A percentile compares a stretch with the other conserved stretches of the same genome.
These are phyloP conservation scores for Porites lobata DNA, from an alignment of 92 coral and sea anemone genomes.

Conservation along the genomic window DNA sequence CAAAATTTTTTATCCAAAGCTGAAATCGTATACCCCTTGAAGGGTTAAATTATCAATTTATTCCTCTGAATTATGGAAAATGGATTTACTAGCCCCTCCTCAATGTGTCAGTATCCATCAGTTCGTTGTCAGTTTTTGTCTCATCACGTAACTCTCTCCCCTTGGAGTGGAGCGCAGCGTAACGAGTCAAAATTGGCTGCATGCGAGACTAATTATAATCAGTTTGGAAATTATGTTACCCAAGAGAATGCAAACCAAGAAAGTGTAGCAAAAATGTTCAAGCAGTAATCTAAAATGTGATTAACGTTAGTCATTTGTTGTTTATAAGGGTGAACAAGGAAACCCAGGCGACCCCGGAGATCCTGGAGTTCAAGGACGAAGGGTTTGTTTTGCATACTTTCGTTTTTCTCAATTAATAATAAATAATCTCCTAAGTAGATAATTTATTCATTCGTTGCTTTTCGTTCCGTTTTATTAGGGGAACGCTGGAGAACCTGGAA, in stretches of 20 bases:
- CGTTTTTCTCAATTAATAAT: not conserved
- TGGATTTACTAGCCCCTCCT: no score
- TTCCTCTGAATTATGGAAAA: no score
- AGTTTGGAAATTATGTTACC: no score
- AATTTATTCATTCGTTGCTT: not conserved
- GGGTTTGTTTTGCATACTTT: slow-evolving; percentile 17
- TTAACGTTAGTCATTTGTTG: not conserved
- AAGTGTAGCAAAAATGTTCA: not conserved
- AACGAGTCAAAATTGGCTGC: no score
- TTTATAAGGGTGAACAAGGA: slow-evolving; percentile 35
- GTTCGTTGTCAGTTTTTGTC: no score
- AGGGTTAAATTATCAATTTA: no score
- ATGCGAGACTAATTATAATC: no score
- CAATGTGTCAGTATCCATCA: no score
- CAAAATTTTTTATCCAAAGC: no score
- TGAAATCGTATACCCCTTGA: no score
- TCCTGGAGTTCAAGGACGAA: slow-evolving; percentile 14
- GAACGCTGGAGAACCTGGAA: slow-evolving; percentile 15
- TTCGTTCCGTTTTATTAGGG: slow-evolving; percentile 6
- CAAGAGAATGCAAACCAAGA: not conserved
- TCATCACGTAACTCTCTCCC: no score
- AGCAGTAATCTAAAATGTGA: not conserved
- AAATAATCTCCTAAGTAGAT: not conserved
- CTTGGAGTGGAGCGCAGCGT: no score
- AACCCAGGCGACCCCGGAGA: slow-evolving; percentile 25